Percentiles rank a stretch among this genome's conserved stretches.
Conservation (phyloP, 2,113 vertebrate genomes). For the Ctenomys sociabilis region DNA sequence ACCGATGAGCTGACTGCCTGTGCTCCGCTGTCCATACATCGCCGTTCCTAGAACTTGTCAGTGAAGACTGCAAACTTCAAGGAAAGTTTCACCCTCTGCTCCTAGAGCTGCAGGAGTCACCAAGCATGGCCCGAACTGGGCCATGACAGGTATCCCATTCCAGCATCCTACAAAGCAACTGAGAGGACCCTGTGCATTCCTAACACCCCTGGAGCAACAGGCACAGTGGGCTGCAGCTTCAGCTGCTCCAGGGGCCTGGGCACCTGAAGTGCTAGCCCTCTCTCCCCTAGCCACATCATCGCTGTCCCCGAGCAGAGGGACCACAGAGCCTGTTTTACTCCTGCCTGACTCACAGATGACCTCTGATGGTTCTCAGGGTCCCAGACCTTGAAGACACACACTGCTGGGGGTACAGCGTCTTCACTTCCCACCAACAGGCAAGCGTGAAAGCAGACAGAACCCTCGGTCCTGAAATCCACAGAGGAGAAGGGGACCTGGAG, state of each 20-base stretch:
- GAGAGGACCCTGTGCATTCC: conserved; percentile 40
- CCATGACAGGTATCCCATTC: conserved; percentile 50
- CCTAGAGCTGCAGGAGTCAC: background rate
- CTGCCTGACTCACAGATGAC: conserved; percentile 69
- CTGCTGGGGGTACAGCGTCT: conserved; percentile 35
- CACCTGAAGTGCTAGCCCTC: conserved; percentile 68
- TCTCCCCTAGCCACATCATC: conserved; percentile 24
- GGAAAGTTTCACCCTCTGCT: conserved; percentile 30
- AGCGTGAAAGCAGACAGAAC: background rate
- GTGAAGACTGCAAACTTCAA: conserved; percentile 34
- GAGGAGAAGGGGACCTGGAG: background rate
- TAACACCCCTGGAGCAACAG: conserved; percentile 51
- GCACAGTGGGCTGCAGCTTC: conserved; percentile 46
- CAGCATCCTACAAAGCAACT: conserved; percentile 48
- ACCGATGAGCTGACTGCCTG: conserved; percentile 48
- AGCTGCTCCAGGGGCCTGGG: conserved; percentile 64
- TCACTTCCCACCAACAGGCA: conserved; percentile 6
- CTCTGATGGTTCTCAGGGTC: background rate
- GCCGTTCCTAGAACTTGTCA: conserved; percentile 22
- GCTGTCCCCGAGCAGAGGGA: conserved; percentile 69
- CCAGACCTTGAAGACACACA: conserved; percentile 35
- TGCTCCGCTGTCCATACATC: conserved; percentile 54
- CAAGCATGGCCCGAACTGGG: conserved; percentile 34
- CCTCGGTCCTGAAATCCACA: conserved; percentile 48
- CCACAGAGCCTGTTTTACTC: conserved; percentile 68